Percentiles rank a stretch among this genome's conserved stretches.
These are phyloP conservation scores for Lepus oiostolus DNA, from an alignment of 2,797 vertebrate species.

Conservation along the genomic window DNA sequence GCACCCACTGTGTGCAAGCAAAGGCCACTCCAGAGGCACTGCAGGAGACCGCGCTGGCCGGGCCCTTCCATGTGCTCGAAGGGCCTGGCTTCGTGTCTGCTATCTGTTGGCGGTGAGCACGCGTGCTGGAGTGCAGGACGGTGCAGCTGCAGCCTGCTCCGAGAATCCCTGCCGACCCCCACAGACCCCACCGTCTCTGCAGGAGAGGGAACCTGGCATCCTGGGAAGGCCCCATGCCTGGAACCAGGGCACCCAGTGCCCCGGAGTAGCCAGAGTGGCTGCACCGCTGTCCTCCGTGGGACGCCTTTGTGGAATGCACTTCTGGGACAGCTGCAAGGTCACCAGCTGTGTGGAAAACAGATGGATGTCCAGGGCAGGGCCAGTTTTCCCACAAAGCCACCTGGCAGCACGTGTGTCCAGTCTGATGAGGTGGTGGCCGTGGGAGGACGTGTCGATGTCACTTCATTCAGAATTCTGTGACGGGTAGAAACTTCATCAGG, in stretches of 20 bases:
- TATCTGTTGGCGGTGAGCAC: slow-evolving; percentile 81
- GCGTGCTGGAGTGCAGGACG: slow-evolving; percentile 81
- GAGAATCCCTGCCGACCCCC: background rate
- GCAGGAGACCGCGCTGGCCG: slow-evolving; percentile 81
- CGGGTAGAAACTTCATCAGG: background rate
- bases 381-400: slow-evolving; percentile 54
- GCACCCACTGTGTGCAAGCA: slow-evolving; percentile 80
- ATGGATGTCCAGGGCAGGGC: background rate
- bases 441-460: background rate
- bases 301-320: background rate
- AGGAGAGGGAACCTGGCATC: background rate
- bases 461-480: background rate
- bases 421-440: background rate
- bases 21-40: slow-evolving; percentile 78
- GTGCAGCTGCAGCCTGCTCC: slow-evolving; percentile 21
- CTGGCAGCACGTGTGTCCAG: slow-evolving; percentile 31
- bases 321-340: slow-evolving; percentile 1
- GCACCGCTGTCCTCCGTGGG: background rate
- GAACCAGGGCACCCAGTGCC: background rate
- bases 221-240: background rate
- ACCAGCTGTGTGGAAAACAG: background rate
- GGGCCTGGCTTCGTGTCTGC: slow-evolving; percentile 78
- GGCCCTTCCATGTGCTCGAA: slow-evolving; percentile 81
- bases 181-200: background rate
- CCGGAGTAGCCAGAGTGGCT: background rate